These are phyloP conservation scores for Pristiophorus japonicus DNA, from an alignment of 2,113 vertebrate species.

Conservation along the genomic window DNA sequence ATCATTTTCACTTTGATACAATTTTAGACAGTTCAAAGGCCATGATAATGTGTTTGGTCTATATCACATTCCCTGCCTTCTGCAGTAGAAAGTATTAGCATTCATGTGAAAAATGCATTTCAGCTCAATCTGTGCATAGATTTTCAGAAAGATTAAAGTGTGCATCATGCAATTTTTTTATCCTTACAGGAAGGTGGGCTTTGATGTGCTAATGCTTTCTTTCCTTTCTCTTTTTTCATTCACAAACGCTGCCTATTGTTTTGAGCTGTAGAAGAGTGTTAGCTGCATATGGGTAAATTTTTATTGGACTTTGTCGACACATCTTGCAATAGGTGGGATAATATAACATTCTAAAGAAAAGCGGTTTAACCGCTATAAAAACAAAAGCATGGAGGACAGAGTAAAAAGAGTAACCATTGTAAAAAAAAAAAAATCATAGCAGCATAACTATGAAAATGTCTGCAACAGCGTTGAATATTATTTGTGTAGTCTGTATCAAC, in stretches of 20 bases:
- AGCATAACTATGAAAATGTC: background rate
- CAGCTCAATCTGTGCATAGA: conserved; percentile 65
- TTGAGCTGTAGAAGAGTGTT: conserved; percentile 53
- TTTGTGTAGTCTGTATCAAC: background rate
- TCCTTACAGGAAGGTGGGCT: conserved; percentile 64
- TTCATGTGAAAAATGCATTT: conserved; percentile 83
- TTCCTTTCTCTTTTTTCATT: conserved; percentile 66
- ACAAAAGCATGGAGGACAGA: background rate
- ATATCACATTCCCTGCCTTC: conserved; percentile 56
- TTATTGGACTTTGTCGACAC: conserved; percentile 46
- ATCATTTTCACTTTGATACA: conserved; percentile 66
- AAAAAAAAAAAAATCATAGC: background rate
- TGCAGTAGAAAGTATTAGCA: conserved; percentile 67
- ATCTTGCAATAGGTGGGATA: conserved; percentile 49
- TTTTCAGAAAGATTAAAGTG: conserved; percentile 83
- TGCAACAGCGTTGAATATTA: background rate
- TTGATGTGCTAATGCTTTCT: conserved; percentile 88
- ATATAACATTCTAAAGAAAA: conserved; percentile 43
- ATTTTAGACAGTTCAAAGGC: conserved; percentile 79
- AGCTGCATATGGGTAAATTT: conserved; percentile 46
- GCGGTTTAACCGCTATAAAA: background rate
- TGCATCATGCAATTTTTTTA: conserved; percentile 63
- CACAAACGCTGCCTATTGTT: conserved; percentile 70
- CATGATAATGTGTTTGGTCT: conserved; percentile 52
- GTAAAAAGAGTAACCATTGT: background rate